Conservation (phyloP, 2,113 vertebrate species). For the Ochotona curzoniae region DNA sequence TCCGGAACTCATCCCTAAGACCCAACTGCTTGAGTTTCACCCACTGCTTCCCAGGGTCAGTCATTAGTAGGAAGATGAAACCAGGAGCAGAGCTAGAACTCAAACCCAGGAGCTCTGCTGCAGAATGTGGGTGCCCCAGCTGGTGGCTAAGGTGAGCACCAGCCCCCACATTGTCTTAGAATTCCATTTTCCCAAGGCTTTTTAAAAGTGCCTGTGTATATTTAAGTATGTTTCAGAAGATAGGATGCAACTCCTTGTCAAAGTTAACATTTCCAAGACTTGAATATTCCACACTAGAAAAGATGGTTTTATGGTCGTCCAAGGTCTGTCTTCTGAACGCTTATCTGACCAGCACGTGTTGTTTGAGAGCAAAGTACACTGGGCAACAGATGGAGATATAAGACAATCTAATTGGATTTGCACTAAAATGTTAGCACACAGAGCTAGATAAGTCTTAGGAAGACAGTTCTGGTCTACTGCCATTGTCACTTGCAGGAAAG, state of each 20-base stretch:
- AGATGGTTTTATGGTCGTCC: neutral
- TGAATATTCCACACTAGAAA: constrained; percentile 21
- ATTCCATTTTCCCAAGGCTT: too few relatives aligned
- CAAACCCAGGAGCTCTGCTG: too few relatives aligned
- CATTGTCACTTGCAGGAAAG: neutral
- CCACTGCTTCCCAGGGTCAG: too few relatives aligned
- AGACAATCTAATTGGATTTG: neutral
- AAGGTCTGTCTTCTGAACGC: neutral
- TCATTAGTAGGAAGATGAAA: too few relatives aligned
- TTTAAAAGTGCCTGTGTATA: neutral
- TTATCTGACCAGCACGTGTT: neutral
- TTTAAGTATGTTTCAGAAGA: neutral
- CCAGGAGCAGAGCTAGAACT: too few relatives aligned
- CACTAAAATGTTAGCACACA: neutral
- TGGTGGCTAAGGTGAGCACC: too few relatives aligned
- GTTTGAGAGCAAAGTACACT: neutral
- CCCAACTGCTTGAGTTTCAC: too few relatives aligned
- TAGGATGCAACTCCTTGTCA: neutral
- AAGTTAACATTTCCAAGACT: neutral
- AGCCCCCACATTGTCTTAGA: too few relatives aligned
- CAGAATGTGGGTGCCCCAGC: too few relatives aligned
- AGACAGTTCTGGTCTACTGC: neutral
- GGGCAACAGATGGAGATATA: neutral
- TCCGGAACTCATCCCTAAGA: too few relatives aligned
- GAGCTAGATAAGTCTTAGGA: neutral